Conservation (phyloP, 2,113 vertebrate species). For the Dicerorhinus sumatrensis region DNA sequence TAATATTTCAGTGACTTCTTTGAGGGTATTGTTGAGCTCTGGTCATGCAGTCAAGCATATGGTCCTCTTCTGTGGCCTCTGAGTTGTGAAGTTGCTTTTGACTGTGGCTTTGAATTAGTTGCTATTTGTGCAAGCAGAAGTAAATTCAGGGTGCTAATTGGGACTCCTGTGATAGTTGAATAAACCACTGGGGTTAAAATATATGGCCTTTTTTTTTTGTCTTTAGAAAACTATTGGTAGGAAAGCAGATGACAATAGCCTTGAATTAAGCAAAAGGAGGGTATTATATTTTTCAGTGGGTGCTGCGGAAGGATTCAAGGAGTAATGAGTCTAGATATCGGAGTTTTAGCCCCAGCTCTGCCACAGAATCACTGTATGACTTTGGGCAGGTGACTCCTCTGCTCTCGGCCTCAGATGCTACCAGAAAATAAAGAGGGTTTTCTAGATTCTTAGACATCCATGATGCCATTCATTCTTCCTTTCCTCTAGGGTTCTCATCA, state of each 20-base stretch:
- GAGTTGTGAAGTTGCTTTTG: slow-evolving; percentile 23
- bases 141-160: slow-evolving; percentile 28
- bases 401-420: background rate
- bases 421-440: background rate
- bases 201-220: background rate
- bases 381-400: background rate
- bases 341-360: background rate
- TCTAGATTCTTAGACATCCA: background rate
- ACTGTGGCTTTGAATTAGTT: slow-evolving; percentile 43
- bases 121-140: background rate
- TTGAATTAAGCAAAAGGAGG: background rate
- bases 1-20: slow-evolving; percentile 25
- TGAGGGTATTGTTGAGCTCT: background rate
- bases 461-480: background rate
- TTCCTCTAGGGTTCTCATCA: background rate
- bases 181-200: slow-evolving; percentile 34
- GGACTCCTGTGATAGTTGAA: slow-evolving; percentile 9
- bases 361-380: background rate
- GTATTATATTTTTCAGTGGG: background rate
- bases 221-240: background rate
- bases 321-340: background rate
- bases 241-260: background rate
- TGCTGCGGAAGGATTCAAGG: slow-evolving; percentile 4
- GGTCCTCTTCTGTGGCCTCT: background rate
- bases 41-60: background rate